phyloP scores from a whole-genome alignment of 2,113 vertebrate genomes.

The Aegithalos caudatus region DNA sequence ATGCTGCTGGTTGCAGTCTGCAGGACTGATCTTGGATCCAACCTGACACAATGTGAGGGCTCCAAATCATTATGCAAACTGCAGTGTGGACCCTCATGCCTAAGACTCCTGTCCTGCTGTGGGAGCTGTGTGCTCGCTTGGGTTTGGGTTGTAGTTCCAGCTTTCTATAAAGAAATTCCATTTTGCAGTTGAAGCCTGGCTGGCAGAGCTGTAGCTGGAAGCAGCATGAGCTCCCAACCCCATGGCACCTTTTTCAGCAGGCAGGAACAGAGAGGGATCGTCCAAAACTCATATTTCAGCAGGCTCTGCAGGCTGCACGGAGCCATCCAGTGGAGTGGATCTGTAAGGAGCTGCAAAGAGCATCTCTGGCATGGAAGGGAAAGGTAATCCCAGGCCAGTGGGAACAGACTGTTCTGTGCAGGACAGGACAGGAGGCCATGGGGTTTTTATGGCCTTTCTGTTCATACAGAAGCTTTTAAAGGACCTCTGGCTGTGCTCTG shows the following conservation, averaged over 20 bases:
- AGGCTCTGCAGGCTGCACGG: background rate
- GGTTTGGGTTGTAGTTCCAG: background rate
- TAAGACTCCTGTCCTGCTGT: accelerated
- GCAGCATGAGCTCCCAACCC: background rate
- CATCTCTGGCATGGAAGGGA: background rate
- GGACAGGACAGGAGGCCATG: background rate
- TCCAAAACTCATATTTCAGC: background rate
- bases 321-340: conserved; percentile 17
- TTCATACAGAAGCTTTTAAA: background rate
- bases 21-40: background rate
- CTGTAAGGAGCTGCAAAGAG: background rate
- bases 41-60: background rate
- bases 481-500: background rate
- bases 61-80: background rate
- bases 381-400: background rate
- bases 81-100: accelerated
- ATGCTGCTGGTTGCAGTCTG: background rate
- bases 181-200: background rate
- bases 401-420: background rate
- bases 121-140: accelerated
- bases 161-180: background rate
- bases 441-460: background rate
- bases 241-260: accelerated
- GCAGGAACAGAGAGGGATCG: background rate
- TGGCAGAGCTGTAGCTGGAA: background rate